A percentile compares a stretch with the other conserved stretches of the same genome.
Evolutionary conservation across 2,113 vertebrate genomes (phyloP).

Genomic region (Felis catus): DNA sequence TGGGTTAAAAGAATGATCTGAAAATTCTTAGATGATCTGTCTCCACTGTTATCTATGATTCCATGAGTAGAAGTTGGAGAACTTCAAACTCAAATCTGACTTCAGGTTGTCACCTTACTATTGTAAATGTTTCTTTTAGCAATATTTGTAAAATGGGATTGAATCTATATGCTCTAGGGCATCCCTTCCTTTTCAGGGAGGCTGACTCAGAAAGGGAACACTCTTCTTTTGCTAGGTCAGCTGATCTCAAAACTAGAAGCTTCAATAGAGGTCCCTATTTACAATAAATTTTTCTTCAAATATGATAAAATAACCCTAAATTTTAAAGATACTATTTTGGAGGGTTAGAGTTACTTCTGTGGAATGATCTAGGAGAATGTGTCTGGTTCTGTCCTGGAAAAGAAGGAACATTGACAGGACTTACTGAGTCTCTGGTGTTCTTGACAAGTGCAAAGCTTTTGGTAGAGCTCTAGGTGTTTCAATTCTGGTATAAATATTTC

Average conservation of each 20-base stretch:
- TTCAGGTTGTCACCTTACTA: neutral
- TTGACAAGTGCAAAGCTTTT: constrained; percentile 14
- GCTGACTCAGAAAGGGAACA: neutral
- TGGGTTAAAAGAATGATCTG: neutral
- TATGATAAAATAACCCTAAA: neutral
- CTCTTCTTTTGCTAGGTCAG: neutral
- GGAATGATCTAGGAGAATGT: neutral
- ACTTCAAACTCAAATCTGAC: neutral
- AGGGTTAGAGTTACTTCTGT: neutral
- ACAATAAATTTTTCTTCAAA: neutral
- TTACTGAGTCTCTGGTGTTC: neutral
- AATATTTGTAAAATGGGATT: neutral
- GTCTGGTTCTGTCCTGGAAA: neutral
- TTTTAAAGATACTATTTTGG: neutral
- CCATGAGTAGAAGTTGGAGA: neutral
- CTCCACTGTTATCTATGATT: neutral
- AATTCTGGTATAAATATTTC: constrained; percentile 59
- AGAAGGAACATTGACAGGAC: neutral
- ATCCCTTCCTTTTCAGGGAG: neutral
- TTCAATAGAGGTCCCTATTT: neutral
- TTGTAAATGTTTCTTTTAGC: neutral
- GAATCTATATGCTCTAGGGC: neutral
- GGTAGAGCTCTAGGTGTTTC: neutral
- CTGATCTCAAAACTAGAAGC: neutral
- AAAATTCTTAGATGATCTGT: constrained; percentile 26